A percentile compares a stretch with the other conserved stretches of the same genome.
Evolutionary conservation across 2,888 invertebrate species (phyloP).

Genomic region (Eupeodes latifasciatus): DNA sequence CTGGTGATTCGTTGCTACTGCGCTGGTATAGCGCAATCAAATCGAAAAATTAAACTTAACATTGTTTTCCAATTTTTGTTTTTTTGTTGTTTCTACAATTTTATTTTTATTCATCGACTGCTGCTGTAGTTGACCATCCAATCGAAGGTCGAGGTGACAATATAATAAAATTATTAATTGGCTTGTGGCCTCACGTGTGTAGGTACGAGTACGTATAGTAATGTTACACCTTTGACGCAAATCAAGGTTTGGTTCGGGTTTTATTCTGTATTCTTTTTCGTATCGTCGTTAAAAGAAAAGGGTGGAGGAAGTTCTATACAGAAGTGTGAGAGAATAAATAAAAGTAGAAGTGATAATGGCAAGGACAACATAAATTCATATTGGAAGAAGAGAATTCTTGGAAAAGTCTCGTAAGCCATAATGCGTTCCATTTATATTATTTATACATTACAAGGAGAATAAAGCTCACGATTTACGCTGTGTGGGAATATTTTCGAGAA

Average conservation of each 20-base stretch:
- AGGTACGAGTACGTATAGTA: conserved; percentile 18
- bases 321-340: background rate
- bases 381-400: conserved; percentile 11
- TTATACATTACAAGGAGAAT: too few relatives aligned
- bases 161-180: conserved; percentile 74
- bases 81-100: background rate
- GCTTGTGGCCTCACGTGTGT: conserved; percentile 61
- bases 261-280: background rate
- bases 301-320: conserved; percentile 30
- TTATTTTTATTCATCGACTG: conserved; percentile 48
- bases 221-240: conserved; percentile 46
- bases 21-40: conserved; percentile 41
- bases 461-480: too few relatives aligned
- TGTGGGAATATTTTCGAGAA: too few relatives aligned
- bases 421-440: too few relatives aligned
- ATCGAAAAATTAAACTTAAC: conserved; percentile 60
- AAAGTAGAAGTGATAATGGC: background rate
- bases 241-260: conserved; percentile 23
- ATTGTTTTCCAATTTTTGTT: conserved; percentile 64
- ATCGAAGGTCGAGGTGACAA: conserved; percentile 74
- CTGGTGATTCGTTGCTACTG: background rate
- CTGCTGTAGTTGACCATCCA: conserved; percentile 51
- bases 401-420: background rate
- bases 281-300: background rate
- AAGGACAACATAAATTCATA: conserved; percentile 8